Evolutionary conservation across 2,888 invertebrate genomes (phyloP).

Genomic region (Leptopilina myrica): DNA sequence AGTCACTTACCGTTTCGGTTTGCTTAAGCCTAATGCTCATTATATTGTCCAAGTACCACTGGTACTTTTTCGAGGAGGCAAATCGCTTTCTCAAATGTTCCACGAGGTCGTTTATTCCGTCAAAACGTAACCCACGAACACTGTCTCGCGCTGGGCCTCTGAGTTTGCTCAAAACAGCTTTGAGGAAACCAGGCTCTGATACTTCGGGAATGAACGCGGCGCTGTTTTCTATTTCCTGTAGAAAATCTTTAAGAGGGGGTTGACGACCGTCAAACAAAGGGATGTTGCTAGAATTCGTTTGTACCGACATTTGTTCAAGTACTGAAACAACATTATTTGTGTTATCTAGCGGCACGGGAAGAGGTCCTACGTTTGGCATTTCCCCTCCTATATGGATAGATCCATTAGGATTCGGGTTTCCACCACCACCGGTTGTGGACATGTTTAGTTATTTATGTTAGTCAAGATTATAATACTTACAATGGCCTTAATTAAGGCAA

Average conservation of each 20-base stretch:
- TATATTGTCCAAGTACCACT: not conserved
- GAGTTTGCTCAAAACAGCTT: not conserved
- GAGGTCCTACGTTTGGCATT: too few relatives aligned
- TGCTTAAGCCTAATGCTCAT: not conserved
- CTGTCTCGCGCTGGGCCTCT: not conserved
- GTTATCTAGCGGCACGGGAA: not conserved
- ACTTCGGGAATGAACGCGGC: not conserved
- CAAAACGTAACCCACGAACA: not conserved
- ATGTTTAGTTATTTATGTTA: too few relatives aligned
- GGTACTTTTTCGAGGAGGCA: not conserved
- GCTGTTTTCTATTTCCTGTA: not conserved
- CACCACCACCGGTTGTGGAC: too few relatives aligned
- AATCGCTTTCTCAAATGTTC: not conserved
- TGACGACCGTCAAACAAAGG: not conserved
- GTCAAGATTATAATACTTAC: too few relatives aligned
- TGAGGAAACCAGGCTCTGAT: not conserved
- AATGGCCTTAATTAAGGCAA: too few relatives aligned
- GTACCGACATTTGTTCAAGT: not conserved
- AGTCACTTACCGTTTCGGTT: not conserved
- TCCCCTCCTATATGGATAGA: too few relatives aligned
- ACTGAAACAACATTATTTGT: not conserved
- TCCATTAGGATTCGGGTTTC: too few relatives aligned
- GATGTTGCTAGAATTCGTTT: not conserved
- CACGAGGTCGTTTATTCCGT: not conserved
- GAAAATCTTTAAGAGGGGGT: not conserved